Evolutionary conservation across 2,113 vertebrate species (phyloP).

Genomic region (Pantherophis guttatus): DNA sequence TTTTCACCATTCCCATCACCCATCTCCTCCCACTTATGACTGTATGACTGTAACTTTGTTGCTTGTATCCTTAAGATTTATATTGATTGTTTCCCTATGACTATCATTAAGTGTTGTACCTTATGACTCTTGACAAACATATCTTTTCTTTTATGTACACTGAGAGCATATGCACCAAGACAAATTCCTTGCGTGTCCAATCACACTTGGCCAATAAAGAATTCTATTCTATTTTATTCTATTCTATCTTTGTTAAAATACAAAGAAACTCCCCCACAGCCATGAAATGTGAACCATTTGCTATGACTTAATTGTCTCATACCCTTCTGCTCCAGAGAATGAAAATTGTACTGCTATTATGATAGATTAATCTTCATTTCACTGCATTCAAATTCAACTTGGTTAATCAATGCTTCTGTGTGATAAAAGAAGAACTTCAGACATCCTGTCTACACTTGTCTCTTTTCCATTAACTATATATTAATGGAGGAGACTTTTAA

Average conservation of each 20-base stretch:
- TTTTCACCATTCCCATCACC: no score
- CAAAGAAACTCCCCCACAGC: background rate
- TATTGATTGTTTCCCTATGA: no score
- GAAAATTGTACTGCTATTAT: constrained; percentile 30
- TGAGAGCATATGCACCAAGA: no score
- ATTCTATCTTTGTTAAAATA: background rate
- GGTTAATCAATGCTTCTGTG: constrained; percentile 46
- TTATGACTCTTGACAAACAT: no score
- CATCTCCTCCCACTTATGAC: no score
- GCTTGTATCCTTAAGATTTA: no score
- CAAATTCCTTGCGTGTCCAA: no score
- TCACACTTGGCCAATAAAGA: no score
- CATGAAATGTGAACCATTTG: background rate
- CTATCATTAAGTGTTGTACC: no score
- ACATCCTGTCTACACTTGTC: constrained; percentile 32
- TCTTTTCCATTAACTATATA: constrained; percentile 41
- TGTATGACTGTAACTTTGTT: no score
- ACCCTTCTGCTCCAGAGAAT: constrained; percentile 16
- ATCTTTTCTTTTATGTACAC: no score
- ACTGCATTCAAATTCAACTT: constrained; percentile 35
- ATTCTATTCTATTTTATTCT: no score
- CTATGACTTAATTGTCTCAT: constrained; percentile 38
- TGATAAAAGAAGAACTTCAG: constrained; percentile 40
- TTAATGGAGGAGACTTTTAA: constrained; percentile 36
- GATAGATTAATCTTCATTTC: constrained; percentile 52